Conservation (phyloP, 2,113 vertebrate species). For the Physeter macrocephalus region DNA sequence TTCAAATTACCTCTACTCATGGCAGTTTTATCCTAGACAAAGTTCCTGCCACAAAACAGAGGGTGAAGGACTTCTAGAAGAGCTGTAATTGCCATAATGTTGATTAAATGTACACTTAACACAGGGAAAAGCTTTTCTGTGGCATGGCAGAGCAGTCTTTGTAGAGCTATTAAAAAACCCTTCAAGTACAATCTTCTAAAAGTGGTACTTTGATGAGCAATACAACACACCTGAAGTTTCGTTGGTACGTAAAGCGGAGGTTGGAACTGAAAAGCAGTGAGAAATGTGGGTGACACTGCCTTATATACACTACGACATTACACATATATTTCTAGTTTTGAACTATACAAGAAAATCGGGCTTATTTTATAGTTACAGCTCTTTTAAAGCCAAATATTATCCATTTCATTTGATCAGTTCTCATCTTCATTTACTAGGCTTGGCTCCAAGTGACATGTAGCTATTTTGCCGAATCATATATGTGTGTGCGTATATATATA, state of each 20-base stretch:
- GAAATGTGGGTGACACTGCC: background rate
- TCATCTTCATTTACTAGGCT: background rate
- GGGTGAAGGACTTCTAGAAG: constrained; percentile 62
- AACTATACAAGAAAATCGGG: background rate
- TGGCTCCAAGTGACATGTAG: background rate
- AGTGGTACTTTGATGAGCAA: constrained; percentile 66
- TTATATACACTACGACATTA: background rate
- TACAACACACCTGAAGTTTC: constrained; percentile 48
- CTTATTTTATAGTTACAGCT: background rate
- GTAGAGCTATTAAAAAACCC: constrained; percentile 70
- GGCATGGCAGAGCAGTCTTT: constrained; percentile 50
- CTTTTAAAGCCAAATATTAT: background rate
- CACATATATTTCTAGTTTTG: background rate
- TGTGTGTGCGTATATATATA: too few relatives aligned
- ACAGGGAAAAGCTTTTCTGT: constrained; percentile 45
- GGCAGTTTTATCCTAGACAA: constrained; percentile 55
- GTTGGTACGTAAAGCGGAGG: background rate
- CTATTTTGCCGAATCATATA: background rate
- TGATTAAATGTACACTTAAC: constrained; percentile 71
- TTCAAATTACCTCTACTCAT: constrained; percentile 61
- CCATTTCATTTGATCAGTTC: background rate
- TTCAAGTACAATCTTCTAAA: constrained; percentile 69
- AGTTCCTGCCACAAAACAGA: constrained; percentile 65
- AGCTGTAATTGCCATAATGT: constrained; percentile 64
- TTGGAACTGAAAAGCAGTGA: background rate